These are phyloP conservation scores for Mastigias papua DNA, from an alignment of 30 jellyfish, hydroid and myxozoan species.

Conservation along the genomic window DNA sequence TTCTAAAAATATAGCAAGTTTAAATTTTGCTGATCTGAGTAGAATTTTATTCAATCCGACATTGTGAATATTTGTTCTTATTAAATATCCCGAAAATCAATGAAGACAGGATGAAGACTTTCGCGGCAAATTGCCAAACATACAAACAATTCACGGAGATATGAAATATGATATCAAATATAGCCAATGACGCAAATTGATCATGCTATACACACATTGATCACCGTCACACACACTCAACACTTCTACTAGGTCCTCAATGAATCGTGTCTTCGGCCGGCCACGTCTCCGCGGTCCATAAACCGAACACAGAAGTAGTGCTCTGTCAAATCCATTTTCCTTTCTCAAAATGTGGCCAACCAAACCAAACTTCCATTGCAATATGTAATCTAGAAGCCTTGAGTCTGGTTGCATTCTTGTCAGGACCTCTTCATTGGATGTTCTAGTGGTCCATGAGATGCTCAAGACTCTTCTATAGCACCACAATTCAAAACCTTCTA, in stretches of 20 bases:
- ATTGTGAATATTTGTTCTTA: not conserved
- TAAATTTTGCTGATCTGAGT: not conserved
- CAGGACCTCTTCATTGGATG: constrained; percentile 9
- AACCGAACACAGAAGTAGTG: not conserved
- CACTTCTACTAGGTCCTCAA: not conserved
- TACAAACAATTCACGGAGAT: not conserved
- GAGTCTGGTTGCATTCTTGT: not conserved
- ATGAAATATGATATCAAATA: not conserved
- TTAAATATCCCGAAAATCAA: not conserved
- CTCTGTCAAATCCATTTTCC: not conserved
- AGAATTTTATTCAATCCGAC: not conserved
- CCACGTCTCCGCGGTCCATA: not conserved
- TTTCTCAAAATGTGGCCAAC: not conserved
- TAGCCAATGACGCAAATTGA: not conserved
- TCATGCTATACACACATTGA: too few species aligned
- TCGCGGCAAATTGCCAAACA: not conserved
- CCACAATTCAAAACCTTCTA: constrained; percentile 10
- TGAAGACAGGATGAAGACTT: not conserved
- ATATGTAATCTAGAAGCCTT: not conserved
- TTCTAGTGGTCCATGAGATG: not conserved
- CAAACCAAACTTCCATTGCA: not conserved
- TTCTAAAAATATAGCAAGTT: not conserved
- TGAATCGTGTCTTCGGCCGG: not conserved
- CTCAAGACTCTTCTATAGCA: not conserved
- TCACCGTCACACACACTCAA: not conserved